A percentile compares a stretch with the other conserved stretches of the same genome.
These are phyloP conservation scores for Phyllostomus discolor DNA, from an alignment of 2,113 vertebrate genomes.

Conservation along the genomic window DNA sequence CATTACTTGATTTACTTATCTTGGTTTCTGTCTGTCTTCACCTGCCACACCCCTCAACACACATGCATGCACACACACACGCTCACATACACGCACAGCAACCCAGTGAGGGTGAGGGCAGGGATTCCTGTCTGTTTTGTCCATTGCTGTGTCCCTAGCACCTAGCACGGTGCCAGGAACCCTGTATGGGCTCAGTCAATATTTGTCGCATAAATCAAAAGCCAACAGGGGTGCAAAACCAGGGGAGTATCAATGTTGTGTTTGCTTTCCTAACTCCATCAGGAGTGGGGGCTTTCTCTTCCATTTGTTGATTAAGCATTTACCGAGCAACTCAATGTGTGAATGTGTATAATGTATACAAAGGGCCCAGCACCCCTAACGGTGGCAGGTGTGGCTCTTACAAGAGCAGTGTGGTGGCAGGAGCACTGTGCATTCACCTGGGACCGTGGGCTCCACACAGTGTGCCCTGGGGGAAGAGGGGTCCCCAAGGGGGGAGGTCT, in stretches of 20 bases:
- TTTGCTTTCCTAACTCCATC: background rate
- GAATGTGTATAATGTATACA: rapidly evolving
- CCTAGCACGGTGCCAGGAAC: background rate
- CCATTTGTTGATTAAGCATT: background rate
- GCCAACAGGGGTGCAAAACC: background rate
- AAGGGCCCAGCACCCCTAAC: too few relatives aligned
- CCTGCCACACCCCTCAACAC: background rate
- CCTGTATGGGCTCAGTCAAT: background rate
- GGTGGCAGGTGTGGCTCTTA: background rate
- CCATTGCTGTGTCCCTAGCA: background rate
- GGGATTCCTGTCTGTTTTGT: background rate
- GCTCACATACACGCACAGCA: background rate
- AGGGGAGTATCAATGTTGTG: background rate
- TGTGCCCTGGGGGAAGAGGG: background rate
- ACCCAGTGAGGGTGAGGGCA: background rate
- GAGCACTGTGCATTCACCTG: rapidly evolving
- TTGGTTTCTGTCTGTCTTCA: background rate
- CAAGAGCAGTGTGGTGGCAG: background rate
- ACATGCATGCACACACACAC: background rate
- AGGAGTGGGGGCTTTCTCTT: background rate
- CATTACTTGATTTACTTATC: background rate
- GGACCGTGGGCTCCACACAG: rapidly evolving
- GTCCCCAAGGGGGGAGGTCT: background rate
- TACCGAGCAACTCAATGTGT: background rate
- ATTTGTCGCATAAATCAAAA: background rate